phyloP scores from a whole-genome alignment of 2,797 vertebrate species.

The Ceryle rudis region DNA sequence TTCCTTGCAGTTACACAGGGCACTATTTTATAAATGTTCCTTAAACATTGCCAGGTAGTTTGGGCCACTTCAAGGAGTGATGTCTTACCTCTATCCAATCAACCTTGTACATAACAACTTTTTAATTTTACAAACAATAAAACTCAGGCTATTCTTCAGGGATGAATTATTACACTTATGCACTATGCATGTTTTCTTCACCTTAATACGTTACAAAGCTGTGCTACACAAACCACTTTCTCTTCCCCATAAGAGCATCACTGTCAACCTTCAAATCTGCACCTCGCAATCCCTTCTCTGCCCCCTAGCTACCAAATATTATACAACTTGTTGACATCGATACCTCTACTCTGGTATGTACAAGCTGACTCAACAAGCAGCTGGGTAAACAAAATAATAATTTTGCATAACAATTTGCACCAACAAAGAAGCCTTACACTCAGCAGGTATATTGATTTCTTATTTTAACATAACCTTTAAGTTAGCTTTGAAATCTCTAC shows the following conservation, averaged over 20 bases:
- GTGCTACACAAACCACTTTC: neutral
- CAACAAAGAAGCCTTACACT: neutral
- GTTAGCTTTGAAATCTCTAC: neutral
- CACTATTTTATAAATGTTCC: neutral
- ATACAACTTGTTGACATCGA: rapidly evolving
- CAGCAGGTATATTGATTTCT: neutral
- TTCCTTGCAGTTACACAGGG: neutral
- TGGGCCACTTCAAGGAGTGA: neutral
- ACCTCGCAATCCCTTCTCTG: neutral
- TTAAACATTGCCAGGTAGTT: neutral
- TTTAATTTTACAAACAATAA: neutral
- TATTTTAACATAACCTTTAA: neutral
- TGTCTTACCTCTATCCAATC: neutral
- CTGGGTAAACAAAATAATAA: neutral
- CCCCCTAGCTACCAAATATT: neutral
- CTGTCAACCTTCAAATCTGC: neutral
- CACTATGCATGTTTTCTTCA: neutral
- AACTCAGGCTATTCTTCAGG: neutral
- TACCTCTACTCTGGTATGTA: neutral
- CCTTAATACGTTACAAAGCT: neutral
- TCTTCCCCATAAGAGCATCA: neutral
- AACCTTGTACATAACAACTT: neutral
- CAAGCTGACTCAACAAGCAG: neutral
- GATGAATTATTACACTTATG: neutral
- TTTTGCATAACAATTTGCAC: neutral